phyloP scores from a whole-genome alignment of 1,140 invertebrate genomes.

The Zaprionus africanus region DNA sequence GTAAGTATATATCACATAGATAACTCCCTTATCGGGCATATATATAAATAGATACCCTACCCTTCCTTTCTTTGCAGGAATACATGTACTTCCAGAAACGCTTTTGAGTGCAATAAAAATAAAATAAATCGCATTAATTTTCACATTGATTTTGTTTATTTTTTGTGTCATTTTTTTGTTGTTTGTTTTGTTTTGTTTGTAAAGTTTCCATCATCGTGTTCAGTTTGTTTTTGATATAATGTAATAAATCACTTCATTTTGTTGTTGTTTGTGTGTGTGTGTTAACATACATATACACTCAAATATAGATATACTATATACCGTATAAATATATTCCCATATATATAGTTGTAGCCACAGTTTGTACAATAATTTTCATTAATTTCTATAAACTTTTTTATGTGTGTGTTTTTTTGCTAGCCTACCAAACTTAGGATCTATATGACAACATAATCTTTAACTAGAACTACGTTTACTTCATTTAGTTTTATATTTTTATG shows the following conservation, averaged over 20 bases:
- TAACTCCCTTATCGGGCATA: not conserved
- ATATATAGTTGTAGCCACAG: conserved; percentile 47
- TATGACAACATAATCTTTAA: conserved; percentile 76
- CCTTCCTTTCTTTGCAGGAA: conserved; percentile 59
- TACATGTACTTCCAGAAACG: conserved; percentile 80
- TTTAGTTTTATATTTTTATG: conserved; percentile 31
- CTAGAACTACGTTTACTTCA: conserved; percentile 42
- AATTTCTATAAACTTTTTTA: conserved; percentile 74
- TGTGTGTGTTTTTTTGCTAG: conserved; percentile 53
- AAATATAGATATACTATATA: conserved; percentile 52
- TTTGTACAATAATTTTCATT: conserved; percentile 81
- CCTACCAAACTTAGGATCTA: conserved; percentile 70
- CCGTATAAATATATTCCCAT: conserved; percentile 34
- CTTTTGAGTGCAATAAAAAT: conserved; percentile 39
- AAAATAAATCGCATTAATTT: conserved; percentile 38
- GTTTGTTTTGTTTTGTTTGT: conserved; percentile 33
- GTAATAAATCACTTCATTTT: conserved; percentile 81
- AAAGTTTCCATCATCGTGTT: conserved; percentile 46
- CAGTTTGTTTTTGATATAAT: conserved; percentile 76
- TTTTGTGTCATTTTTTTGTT: conserved; percentile 71
- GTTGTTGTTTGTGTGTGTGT: conserved; percentile 58
- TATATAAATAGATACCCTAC: not conserved
- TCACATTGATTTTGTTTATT: conserved; percentile 77
- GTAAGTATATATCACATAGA: conserved; percentile 57
- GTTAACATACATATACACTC: conserved; percentile 58